phyloP scores from a whole-genome alignment of 2,888 invertebrate species.

The Lycocerus yunnanus region DNA sequence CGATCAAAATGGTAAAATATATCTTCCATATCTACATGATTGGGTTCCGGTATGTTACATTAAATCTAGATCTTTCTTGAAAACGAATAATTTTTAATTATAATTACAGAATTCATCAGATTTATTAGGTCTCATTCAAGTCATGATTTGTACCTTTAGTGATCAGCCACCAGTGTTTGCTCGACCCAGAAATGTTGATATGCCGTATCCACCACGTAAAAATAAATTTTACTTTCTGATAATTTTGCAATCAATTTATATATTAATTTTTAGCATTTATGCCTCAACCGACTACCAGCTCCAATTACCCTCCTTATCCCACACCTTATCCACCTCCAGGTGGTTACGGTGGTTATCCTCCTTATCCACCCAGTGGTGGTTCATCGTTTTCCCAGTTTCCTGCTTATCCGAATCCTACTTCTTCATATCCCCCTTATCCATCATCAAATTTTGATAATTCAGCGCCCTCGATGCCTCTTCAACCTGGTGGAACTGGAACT shows the following conservation, averaged over 20 bases:
- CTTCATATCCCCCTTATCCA: conserved; percentile 35
- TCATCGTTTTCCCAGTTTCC: conserved; percentile 52
- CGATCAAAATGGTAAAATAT: conserved; percentile 93
- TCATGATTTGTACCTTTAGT: conserved; percentile 90
- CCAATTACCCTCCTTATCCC: conserved; percentile 38
- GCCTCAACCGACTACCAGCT: conserved; percentile 51
- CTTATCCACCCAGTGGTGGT: conserved; percentile 45
- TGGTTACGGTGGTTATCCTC: conserved; percentile 41
- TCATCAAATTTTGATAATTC: conserved; percentile 42
- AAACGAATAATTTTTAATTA: conserved; percentile 2
- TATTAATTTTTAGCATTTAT: conserved; percentile 51
- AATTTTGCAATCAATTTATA: conserved; percentile 1
- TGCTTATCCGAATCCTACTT: conserved; percentile 61
- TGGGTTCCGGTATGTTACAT: conserved; percentile 74
- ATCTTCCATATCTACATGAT: conserved; percentile 94
- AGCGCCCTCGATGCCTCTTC: conserved; percentile 50
- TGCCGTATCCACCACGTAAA: conserved; percentile 29
- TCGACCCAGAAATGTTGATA: conserved; percentile 63
- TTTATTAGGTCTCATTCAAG: conserved; percentile 84
- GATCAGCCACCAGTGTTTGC: conserved; percentile 94
- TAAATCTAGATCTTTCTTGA: not conserved
- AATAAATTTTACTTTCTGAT: not conserved
- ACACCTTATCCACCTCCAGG: conserved; percentile 31
- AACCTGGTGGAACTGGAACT: conserved; percentile 67
- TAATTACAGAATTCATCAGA: conserved; percentile 76